Conservation (phyloP, 2,113 vertebrate species). For the Phyllostomus discolor region DNA sequence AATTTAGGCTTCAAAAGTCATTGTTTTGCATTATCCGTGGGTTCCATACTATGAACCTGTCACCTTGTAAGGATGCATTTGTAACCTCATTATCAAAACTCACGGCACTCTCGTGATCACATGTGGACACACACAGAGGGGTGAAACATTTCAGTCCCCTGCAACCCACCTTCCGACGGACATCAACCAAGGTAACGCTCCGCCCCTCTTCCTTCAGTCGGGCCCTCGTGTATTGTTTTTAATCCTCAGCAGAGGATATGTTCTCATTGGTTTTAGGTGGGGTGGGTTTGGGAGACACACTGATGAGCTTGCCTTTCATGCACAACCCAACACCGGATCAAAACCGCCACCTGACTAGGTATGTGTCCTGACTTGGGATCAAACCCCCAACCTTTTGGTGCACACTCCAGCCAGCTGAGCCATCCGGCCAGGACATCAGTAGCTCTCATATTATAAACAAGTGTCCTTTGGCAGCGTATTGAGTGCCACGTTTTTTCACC, state of each 20-base stretch:
- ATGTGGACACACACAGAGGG: not conserved
- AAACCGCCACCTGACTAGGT: too few relatives aligned
- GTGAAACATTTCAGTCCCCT: not conserved
- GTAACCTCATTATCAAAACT: not conserved
- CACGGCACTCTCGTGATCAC: not conserved
- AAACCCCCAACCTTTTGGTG: too few relatives aligned
- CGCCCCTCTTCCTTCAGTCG: too few relatives aligned
- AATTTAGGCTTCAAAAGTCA: not conserved
- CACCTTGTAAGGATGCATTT: not conserved
- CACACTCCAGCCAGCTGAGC: too few relatives aligned
- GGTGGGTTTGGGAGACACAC: too few relatives aligned
- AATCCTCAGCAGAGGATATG: too few relatives aligned
- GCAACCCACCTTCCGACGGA: accelerated
- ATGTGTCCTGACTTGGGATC: too few relatives aligned
- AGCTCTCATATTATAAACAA: not conserved
- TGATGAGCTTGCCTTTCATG: too few relatives aligned
- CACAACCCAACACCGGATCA: too few relatives aligned
- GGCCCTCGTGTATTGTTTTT: too few relatives aligned
- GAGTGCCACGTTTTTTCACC: not conserved
- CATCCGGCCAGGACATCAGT: too few relatives aligned
- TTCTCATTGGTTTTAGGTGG: too few relatives aligned
- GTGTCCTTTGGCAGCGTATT: accelerated
- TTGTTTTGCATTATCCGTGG: not conserved
- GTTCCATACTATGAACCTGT: not conserved
- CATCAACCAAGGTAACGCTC: accelerated